Conservation (phyloP, 2,113 vertebrate species). For the Nycticorax nycticorax region DNA sequence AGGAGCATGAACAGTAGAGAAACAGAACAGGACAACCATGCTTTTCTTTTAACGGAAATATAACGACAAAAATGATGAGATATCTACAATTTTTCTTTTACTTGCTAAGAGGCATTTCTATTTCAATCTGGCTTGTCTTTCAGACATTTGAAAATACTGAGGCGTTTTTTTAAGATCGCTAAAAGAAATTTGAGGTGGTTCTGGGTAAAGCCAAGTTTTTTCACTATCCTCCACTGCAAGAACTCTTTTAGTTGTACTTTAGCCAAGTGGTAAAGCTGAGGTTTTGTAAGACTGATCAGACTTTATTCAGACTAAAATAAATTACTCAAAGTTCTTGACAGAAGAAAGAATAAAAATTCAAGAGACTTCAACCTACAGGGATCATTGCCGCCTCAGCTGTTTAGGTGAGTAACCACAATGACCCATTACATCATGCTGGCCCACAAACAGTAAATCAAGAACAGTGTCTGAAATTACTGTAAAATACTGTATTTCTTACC, state of each 20-base stretch:
- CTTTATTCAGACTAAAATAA: not conserved
- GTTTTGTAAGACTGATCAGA: not conserved
- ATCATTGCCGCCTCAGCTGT: not conserved
- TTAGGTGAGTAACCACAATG: not conserved
- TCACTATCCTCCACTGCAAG: not conserved
- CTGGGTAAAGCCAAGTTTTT: not conserved
- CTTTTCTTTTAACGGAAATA: not conserved
- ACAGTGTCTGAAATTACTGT: not conserved
- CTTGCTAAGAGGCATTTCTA: not conserved
- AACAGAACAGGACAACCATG: not conserved
- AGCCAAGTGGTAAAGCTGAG: not conserved
- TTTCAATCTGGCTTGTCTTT: not conserved
- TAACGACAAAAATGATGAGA: not conserved
- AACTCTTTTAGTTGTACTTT: not conserved
- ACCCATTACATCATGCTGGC: not conserved
- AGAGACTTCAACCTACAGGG: not conserved
- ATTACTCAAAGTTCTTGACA: not conserved
- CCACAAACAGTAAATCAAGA: not conserved
- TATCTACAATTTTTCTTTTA: not conserved
- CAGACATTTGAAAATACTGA: not conserved
- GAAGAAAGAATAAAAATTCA: not conserved
- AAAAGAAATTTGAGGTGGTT: not conserved
- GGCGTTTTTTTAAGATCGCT: not conserved
- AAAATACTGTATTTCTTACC: slow-evolving; percentile 70
- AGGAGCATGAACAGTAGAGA: not conserved